These are phyloP conservation scores for Littorina saxatilis DNA, from an alignment of 1,140 invertebrate genomes.

Conservation along the genomic window DNA sequence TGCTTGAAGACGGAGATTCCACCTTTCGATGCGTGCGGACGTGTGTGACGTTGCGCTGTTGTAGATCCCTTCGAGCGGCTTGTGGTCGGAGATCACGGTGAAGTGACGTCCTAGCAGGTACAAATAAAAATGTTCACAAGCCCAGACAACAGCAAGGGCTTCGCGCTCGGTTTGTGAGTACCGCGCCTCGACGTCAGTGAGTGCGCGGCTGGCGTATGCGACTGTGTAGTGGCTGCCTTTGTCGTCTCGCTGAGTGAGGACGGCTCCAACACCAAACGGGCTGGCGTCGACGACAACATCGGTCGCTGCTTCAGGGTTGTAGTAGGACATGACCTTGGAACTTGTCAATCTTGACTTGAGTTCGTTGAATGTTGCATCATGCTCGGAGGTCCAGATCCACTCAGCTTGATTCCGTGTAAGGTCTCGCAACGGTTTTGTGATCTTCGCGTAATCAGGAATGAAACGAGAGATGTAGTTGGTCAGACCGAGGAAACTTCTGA, in stretches of 20 bases:
- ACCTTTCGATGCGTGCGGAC: too few relatives aligned
- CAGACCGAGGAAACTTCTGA: not conserved
- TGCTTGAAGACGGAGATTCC: not conserved
- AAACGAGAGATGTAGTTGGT: conserved; percentile 6
- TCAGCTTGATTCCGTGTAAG: not conserved
- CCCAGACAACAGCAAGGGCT: too few relatives aligned
- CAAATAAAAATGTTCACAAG: not conserved
- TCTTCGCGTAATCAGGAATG: not conserved
- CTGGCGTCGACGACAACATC: conserved; percentile 13
- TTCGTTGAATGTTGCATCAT: not conserved
- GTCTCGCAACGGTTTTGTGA: not conserved
- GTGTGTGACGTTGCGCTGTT: not conserved
- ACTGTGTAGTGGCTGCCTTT: not conserved
- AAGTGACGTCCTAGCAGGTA: not conserved
- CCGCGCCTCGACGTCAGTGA: conserved; percentile 5
- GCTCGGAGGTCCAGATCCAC: not conserved
- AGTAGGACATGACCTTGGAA: not conserved
- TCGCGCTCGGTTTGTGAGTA: conserved; percentile 20
- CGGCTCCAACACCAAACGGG: not conserved
- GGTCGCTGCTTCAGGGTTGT: not conserved
- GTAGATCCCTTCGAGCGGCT: not conserved
- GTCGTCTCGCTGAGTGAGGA: conserved; percentile 2
- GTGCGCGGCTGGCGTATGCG: conserved; percentile 11
- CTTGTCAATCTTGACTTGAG: not conserved
- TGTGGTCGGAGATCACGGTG: too few relatives aligned